Base-by-base conservation (phyloP, 2,888 invertebrate species). In the Allygus modestus region DNA sequence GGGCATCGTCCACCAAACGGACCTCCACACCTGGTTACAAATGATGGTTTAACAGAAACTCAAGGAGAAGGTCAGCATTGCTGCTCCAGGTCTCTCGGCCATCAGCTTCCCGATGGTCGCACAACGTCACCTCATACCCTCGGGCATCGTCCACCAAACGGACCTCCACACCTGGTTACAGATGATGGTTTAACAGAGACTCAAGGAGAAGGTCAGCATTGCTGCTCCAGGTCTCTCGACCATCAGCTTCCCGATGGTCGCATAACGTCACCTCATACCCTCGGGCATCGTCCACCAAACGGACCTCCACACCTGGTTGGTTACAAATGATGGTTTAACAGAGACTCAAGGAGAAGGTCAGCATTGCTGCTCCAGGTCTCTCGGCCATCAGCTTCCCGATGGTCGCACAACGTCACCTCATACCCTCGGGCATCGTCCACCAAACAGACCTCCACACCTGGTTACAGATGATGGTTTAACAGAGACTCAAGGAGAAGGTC, bases 151-250 rank as follows among this genome's bases (percentile, higher is more conserved):
- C 82, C 83, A 86, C 86, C 88, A 89, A 86, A 43, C 89, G 89
- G 20, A 90, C 90, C 85, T 90, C 90, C 26, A 90, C 89, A 87
- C 90, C 90, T 41, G 54, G n/a, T 23, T 11, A 51, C 37, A 20
- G 2, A 23, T 54, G 9, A 54, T 0, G 20, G 20, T 1, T 54
- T 17, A 37, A 7, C 37, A 54, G 54, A 5, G 54, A 92, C 97
- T 98, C n/a, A n/a, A 98, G 94, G 89, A 98, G 93, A 92, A 98
- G 98, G 93, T 98, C 98, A 85, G 97, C 97, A 92, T 98, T 98
- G 75, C 88, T 87, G n/a, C 87, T 86, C 88, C 88, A 71, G 12
- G 71, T 71, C 41, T 46, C 83, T n/a, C 71, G 20, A 20, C 23
- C 71, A 23, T 61, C 82, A 23, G 61, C 33, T 0, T 61, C 43